Conservation (phyloP, 2,113 vertebrate species). For the Pseudopodoces humilis region DNA sequence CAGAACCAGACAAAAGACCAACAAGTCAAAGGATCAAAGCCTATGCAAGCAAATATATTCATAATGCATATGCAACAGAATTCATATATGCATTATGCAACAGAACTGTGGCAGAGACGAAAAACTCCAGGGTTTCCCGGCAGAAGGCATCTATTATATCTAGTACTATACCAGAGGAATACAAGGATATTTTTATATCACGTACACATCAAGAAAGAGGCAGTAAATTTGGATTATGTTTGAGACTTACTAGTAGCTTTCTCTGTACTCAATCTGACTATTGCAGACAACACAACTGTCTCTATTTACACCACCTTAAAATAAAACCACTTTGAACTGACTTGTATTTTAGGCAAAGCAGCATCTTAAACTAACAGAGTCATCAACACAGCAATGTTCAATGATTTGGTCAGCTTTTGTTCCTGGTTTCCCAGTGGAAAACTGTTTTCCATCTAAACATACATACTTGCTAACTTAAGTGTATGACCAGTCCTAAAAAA, state of each 20-base stretch:
- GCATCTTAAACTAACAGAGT: neutral
- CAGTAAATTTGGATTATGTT: neutral
- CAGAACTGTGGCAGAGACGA: rapidly evolving
- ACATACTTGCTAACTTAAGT: neutral
- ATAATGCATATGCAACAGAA: neutral
- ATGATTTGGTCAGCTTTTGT: neutral
- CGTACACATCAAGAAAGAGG: neutral
- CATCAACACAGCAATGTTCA: neutral
- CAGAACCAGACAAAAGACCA: neutral
- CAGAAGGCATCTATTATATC: neutral
- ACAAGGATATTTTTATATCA: neutral
- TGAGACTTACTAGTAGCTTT: neutral
- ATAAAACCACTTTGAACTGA: neutral
- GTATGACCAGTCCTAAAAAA: neutral
- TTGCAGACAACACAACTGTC: neutral
- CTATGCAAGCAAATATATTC: neutral
- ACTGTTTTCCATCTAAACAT: neutral
- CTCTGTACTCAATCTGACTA: neutral
- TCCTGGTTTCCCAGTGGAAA: neutral
- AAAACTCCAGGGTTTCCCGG: neutral
- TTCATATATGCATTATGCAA: neutral
- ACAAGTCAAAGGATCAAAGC: neutral
- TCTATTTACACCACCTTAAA: neutral
- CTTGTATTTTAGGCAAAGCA: neutral
- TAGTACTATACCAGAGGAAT: neutral